phyloP scores from a whole-genome alignment of 2,797 vertebrate species.

The Gastrophryne carolinensis region DNA sequence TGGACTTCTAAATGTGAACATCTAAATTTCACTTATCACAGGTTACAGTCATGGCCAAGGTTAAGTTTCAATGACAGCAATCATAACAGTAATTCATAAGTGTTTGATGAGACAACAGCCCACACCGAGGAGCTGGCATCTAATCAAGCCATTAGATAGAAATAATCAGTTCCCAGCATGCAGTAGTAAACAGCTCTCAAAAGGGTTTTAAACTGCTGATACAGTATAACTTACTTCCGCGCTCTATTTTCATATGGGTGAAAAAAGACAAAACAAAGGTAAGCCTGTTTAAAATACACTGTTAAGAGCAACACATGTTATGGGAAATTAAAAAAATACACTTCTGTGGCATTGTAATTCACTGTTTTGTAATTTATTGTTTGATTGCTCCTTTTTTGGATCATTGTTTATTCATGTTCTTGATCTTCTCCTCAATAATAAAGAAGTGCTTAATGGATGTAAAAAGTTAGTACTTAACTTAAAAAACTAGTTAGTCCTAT shows the following conservation, averaged over 20 bases:
- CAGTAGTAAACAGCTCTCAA: constrained; percentile 88
- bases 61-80: constrained; percentile 77
- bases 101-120: constrained; percentile 36
- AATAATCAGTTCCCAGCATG: constrained; percentile 88
- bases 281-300: constrained; percentile 86
- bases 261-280: constrained; percentile 96
- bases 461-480: neutral
- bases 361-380: neutral
- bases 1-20: neutral
- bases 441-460: neutral
- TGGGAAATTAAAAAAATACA: constrained; percentile 12
- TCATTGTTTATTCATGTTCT: neutral
- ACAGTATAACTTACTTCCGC: constrained; percentile 96
- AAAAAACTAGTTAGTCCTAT: too few species aligned
- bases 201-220: constrained; percentile 78
- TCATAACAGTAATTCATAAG: constrained; percentile 71
- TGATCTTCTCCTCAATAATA: neutral
- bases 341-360: neutral
- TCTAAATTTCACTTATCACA: constrained; percentile 98
- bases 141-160: constrained; percentile 66
- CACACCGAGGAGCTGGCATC: constrained; percentile 5
- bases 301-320: constrained; percentile 49
- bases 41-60: constrained; percentile 87
- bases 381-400: neutral
- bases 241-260: constrained; percentile 98